These are phyloP conservation scores for Lithosia quadra DNA, from an alignment of 2,888 invertebrate genomes.

Conservation along the genomic window DNA sequence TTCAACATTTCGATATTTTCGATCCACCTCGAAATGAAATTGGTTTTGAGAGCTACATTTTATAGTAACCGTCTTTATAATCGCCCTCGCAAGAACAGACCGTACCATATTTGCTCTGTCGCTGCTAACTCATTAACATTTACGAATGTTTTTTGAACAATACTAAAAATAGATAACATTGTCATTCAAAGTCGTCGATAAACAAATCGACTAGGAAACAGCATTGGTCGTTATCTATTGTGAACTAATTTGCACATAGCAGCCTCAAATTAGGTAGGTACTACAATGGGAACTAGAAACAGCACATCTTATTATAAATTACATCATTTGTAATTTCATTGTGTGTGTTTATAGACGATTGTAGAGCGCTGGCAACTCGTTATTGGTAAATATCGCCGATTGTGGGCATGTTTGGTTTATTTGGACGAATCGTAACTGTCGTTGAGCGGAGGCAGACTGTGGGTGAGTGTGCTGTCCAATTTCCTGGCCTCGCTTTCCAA, in stretches of 20 bases:
- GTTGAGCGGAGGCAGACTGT: conserved; percentile 87
- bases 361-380: conserved; percentile 27
- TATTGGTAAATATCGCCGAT: conserved; percentile 46
- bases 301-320: conserved; percentile 48
- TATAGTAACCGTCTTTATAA: conserved; percentile 25
- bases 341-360: conserved; percentile 42
- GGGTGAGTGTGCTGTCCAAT: conserved; percentile 87
- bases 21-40: conserved; percentile 33
- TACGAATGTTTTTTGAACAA: conserved; percentile 33
- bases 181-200: conserved; percentile 27
- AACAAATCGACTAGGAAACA: conserved; percentile 39
- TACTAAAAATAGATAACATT: conserved; percentile 37
- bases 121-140: conserved; percentile 40
- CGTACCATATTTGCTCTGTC: conserved; percentile 44
- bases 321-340: conserved; percentile 49
- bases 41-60: conserved; percentile 35
- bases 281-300: conserved; percentile 40
- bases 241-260: conserved; percentile 42
- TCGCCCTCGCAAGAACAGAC: conserved; percentile 35
- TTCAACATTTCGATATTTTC: conserved; percentile 39
- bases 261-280: conserved; percentile 30
- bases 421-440: conserved; percentile 84
- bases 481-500: conserved; percentile 96
- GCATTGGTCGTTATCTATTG: conserved; percentile 38
- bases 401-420: conserved; percentile 54